Base-by-base conservation (phyloP, 2,113 vertebrate genomes). In the Boleophthalmus pectinirostris region DNA sequence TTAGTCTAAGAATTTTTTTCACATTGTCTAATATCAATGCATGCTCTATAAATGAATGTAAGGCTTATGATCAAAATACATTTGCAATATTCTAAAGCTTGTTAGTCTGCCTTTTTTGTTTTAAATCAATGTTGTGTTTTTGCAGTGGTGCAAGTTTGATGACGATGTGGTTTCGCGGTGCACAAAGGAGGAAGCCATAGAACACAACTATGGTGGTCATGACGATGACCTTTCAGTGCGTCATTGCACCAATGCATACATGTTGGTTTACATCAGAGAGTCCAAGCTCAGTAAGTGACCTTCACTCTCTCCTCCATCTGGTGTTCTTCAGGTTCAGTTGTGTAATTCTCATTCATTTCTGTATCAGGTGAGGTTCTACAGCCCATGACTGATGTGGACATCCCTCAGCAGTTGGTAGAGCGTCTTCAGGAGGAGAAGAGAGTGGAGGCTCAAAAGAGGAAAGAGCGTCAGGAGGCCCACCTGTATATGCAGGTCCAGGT, bases 401-500 rank as follows among this genome's bases (percentile, higher is more conserved):
- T 99, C 85, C 98, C 98, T 61, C 97, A 98, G 87, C 97, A 99
- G 89, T 88, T 99, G 80, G 97, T 99, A 74, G 98, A 99, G 80
- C 94, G 98, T 58, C 91, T 99, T 75, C 98, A 99, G 87, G 98
- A 99, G 87, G 98, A 99, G 90, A 99, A 99, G n/a, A 90, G 97
- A 82, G 96, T 99, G 72, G 97, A 99, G 89, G 98, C 98, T 2
- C 98, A 99, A 89, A 99, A 99, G 89, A 95, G 98, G 82, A 99
- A 99, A 92, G 98, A 99, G 84, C 94, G 96, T 16, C 98, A 99
- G 85, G 97, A 99, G 88, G 98, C 98, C 77, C 97, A 99, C 63
- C 96, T 99, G 66, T 99, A 99, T 86, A 99, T 99, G 97, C 98
- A 99, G 94, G 96, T 99, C 78, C 98, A 99, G 98, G 98, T 99